Evolutionary conservation across 2,797 vertebrate species (phyloP).

Genomic region (Neomorphus geoffroyi): DNA sequence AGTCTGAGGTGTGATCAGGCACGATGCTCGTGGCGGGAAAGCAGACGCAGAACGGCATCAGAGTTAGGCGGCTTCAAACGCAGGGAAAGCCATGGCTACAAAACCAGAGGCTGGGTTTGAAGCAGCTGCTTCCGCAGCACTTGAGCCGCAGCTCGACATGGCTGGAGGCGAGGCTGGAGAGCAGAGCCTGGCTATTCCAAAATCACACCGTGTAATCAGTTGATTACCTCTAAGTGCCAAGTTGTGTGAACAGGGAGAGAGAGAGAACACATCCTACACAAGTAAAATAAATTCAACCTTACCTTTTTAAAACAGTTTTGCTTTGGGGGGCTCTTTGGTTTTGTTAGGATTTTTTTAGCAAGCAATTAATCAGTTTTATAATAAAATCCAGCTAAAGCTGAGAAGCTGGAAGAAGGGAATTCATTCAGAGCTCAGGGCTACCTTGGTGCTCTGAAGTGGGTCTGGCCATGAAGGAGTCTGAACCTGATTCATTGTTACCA

Average conservation of each 20-base stretch:
- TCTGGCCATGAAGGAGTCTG: neutral
- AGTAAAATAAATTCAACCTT: neutral
- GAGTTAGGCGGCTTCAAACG: neutral
- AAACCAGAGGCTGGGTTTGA: neutral
- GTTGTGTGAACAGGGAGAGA: neutral
- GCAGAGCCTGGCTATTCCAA: neutral
- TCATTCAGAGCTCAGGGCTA: neutral
- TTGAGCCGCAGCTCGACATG: neutral
- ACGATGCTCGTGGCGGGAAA: neutral
- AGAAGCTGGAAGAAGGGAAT: neutral
- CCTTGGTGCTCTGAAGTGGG: neutral
- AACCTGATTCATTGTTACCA: neutral
- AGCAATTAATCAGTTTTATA: neutral
- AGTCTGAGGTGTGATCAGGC: neutral
- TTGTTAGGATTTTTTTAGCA: neutral
- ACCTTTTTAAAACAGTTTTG: neutral
- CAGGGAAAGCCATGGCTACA: neutral
- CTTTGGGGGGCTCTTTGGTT: neutral
- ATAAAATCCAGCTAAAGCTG: neutral
- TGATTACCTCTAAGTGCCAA: neutral
- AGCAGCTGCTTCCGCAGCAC: neutral
- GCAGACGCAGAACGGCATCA: neutral
- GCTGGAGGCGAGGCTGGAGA: neutral
- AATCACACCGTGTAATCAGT: neutral
- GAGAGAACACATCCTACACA: neutral